Percentiles rank a stretch among this genome's conserved stretches.
Conservation (phyloP, 1,140 invertebrate species). For the Mamestra configurata region DNA sequence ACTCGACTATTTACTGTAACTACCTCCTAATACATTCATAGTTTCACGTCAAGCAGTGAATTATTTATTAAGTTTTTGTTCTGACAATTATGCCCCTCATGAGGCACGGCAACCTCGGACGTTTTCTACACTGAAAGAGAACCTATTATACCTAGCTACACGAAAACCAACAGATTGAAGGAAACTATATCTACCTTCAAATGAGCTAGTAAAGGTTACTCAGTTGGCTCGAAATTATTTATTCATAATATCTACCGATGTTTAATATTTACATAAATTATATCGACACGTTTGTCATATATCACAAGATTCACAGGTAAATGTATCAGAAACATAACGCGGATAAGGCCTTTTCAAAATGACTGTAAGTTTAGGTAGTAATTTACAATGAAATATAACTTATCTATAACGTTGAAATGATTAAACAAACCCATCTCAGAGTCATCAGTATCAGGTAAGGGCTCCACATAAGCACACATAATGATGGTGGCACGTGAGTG, state of each 20-base stretch:
- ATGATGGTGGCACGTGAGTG: not conserved
- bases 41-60: not conserved
- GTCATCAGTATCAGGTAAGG: constrained; percentile 7
- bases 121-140: not conserved
- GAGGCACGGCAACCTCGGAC: not conserved
- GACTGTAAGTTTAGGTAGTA: too few species aligned
- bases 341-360: not conserved
- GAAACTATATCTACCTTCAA: not conserved
- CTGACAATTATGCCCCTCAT: not conserved
- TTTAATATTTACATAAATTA: constrained; percentile 30
- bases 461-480: not conserved
- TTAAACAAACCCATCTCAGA: not conserved
- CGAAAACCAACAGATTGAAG: not conserved
- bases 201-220: constrained; percentile 18
- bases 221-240: not conserved
- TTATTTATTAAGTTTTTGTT: not conserved
- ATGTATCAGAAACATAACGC: constrained; percentile 8
- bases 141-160: not conserved
- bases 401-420: too few species aligned
- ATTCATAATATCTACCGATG: constrained; percentile 17
- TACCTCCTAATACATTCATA: not conserved
- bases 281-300: constrained; percentile 20
- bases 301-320: not conserved
- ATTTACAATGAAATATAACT: not conserved
- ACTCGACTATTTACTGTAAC: too few species aligned